Evolutionary conservation across 2,888 invertebrate genomes (phyloP), one percentile per base, ranked within the genome.

Genomic region (Drosophila anceps): DNA sequence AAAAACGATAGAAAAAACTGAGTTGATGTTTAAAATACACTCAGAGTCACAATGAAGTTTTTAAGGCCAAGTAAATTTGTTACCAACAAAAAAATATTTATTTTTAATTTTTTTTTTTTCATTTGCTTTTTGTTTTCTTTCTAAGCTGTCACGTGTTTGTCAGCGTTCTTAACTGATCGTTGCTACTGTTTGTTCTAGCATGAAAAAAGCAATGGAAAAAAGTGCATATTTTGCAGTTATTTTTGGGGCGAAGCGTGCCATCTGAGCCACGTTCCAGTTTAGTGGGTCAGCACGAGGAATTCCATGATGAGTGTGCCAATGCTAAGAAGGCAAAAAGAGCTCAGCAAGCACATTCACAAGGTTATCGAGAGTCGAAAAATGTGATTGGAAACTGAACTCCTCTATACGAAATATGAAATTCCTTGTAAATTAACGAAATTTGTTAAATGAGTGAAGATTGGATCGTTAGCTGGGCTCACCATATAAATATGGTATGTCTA

Each of bases 251-350:
- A 71, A 80, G 66, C 81, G 66, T 76, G 81, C 77, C 77, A 76
- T 59, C 54, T 64, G 76, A 53, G 54, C 61, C 48, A 57, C 46
- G 69, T 75, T 76, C 9, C 13, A n/a, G 57, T 50, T 76, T 61
- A 76, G 67, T 77, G 81, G 77, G 77, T 77, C 77, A 80, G 61
- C 37, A 4, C 35, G n/a, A 33, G 60, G 44, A 79, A 79, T 70
- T 43, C 27, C 44, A 43, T 63, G 54, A 71, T 63, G 54, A 71
- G 18, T 62, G 64, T 62, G 69, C 62, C 71, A 61, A 29, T 37
- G 35, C 24, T 53, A 27, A 53, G 10, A 7, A 2, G n/a, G n/a
- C n/a, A 33, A 53, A 57, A 43, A 48, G 37, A 27, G 12, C 29
- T 31, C 29, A 1, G 18, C n/a, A 5, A 29, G 29, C 29, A 18